A percentile compares a stretch with the other conserved stretches of the same genome.
phyloP scores from a whole-genome alignment of 2,888 invertebrate species.

The Mellilla xanthometata region DNA sequence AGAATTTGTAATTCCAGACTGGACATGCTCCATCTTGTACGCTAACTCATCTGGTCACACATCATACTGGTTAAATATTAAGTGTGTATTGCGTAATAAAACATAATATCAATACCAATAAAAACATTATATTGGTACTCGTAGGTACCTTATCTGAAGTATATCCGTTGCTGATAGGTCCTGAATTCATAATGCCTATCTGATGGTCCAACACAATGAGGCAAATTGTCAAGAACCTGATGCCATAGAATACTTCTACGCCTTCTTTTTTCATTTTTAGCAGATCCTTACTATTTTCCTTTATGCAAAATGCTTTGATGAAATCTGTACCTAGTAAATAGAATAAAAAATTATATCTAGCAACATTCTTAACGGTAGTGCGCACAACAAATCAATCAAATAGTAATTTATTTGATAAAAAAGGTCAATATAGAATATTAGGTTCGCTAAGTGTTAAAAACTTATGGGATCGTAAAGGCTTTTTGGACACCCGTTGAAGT shows the following conservation, averaged over 20 bases:
- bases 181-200: conserved; percentile 76
- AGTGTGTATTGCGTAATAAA: too few relatives aligned
- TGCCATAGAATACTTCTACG: conserved; percentile 81
- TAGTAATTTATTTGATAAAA: too few relatives aligned
- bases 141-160: conserved; percentile 74
- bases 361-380: too few relatives aligned
- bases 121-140: too few relatives aligned
- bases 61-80: too few relatives aligned
- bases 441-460: background rate
- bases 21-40: too few relatives aligned
- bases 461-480: background rate
- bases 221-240: conserved; percentile 80
- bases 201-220: conserved; percentile 82
- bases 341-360: too few relatives aligned
- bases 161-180: conserved; percentile 80
- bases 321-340: conserved; percentile 39
- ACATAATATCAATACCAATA: too few relatives aligned
- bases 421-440: too few relatives aligned
- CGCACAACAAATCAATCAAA: too few relatives aligned
- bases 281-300: conserved; percentile 58
- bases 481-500: background rate
- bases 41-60: too few relatives aligned
- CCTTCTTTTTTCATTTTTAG: conserved; percentile 55
- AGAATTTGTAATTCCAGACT: too few relatives aligned
- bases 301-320: conserved; percentile 59